phyloP scores from a whole-genome alignment of 2,113 vertebrate genomes.

The Dicentrarchus labrax region DNA sequence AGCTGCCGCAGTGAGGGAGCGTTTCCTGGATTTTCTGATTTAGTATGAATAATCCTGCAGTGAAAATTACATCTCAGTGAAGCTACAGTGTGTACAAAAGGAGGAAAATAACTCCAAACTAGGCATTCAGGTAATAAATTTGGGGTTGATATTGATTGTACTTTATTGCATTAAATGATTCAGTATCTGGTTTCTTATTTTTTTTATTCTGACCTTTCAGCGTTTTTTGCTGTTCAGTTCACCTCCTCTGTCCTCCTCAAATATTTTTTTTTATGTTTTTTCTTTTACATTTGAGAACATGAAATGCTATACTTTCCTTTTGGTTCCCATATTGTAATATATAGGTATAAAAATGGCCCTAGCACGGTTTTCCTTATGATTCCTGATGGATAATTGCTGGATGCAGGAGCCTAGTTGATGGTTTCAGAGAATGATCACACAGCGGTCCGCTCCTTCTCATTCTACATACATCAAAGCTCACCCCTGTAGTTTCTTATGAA shows the following conservation, averaged over 20 bases:
- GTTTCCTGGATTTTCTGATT: constrained; percentile 60
- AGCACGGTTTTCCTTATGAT: constrained; percentile 14
- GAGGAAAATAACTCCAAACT: not conserved
- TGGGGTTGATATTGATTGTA: not conserved
- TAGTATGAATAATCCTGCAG: constrained; percentile 2
- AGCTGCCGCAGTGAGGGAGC: constrained; percentile 53
- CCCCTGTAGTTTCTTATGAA: constrained; percentile 37
- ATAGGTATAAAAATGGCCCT: constrained; percentile 9
- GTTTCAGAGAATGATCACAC: constrained; percentile 50
- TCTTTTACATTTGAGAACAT: not conserved
- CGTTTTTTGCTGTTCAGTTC: not conserved
- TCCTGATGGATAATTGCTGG: constrained; percentile 62
- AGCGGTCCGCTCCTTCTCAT: constrained; percentile 50
- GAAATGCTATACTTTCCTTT: constrained; percentile 18
- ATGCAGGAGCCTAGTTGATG: constrained; percentile 42
- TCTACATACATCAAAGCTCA: constrained; percentile 52
- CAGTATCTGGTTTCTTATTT: not conserved
- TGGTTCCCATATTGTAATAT: constrained; percentile 27
- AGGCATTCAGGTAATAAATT: not conserved
- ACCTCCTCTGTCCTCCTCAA: not conserved
- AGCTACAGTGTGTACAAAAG: constrained; percentile 5
- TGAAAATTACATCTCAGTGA: constrained; percentile 38
- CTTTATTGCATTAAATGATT: not conserved
- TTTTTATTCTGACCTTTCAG: not conserved
- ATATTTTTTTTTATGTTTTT: constrained; percentile 7